Percentiles rank a stretch among this genome's conserved stretches.
Conservation (phyloP, 2,797 vertebrate genomes). For the Simalia tracyae region DNA sequence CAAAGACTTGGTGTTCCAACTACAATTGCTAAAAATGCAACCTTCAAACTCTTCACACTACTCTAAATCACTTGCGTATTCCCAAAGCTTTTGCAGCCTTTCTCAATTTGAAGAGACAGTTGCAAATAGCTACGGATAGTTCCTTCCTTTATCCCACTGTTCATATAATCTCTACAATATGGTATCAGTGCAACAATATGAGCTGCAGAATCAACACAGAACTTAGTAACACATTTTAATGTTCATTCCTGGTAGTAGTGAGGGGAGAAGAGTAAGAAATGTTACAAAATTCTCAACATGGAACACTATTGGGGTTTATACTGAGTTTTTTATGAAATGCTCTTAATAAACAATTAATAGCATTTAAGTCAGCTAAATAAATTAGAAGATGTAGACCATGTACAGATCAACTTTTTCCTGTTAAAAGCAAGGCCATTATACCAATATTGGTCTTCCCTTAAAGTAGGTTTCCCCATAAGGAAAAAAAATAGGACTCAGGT, state of each 20-base stretch:
- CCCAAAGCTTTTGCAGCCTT: background rate
- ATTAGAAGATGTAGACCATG: no score
- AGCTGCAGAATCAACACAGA: constrained; percentile 41
- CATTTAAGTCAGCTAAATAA: no score
- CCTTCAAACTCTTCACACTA: background rate
- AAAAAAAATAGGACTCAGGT: no score
- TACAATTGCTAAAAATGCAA: constrained; percentile 8
- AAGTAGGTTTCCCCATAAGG: no score
- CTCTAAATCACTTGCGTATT: background rate
- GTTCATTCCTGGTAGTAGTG: constrained; percentile 43
- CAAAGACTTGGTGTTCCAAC: background rate
- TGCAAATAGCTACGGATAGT: constrained; percentile 50
- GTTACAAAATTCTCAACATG: constrained; percentile 1
- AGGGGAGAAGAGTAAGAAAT: constrained; percentile 13
- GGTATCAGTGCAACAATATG: background rate
- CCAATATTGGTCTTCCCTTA: background rate
- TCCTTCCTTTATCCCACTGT: background rate
- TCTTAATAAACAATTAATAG: background rate
- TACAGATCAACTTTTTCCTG: no score
- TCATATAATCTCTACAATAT: background rate
- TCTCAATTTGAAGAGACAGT: background rate
- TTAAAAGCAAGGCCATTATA: background rate
- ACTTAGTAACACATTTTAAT: constrained; percentile 50
- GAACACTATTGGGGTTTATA: background rate
- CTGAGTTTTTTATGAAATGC: background rate